Evolutionary conservation across 2,113 vertebrate species (phyloP).

Genomic region (Hippocampus comes): DNA sequence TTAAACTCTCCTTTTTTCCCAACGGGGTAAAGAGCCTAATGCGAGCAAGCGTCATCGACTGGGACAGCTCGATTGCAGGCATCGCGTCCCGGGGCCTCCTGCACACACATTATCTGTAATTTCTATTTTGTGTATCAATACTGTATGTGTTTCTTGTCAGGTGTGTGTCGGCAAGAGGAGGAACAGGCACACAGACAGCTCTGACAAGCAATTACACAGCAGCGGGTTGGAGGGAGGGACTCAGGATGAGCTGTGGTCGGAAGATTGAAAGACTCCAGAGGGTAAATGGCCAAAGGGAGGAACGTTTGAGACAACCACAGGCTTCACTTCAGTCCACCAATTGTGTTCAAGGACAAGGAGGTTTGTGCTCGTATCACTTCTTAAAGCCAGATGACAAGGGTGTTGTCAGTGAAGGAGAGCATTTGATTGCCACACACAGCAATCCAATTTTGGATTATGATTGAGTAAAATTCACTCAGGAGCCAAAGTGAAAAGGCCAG

Average conservation of each 20-base stretch:
- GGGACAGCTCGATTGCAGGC: background rate
- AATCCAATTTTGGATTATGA: background rate
- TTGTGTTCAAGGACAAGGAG: background rate
- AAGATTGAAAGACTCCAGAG: conserved; percentile 31
- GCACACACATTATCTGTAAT: conserved; percentile 57
- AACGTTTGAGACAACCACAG: conserved; percentile 11
- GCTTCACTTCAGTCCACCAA: conserved; percentile 5
- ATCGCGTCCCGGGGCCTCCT: conserved; percentile 4
- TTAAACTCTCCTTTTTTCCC: conserved; percentile 11
- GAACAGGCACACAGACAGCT: conserved; percentile 53
- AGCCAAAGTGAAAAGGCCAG: background rate
- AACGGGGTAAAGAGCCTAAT: conserved; percentile 23
- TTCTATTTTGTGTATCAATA: conserved; percentile 67
- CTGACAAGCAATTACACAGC: conserved; percentile 70
- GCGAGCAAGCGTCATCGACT: conserved; percentile 37
- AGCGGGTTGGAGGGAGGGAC: conserved; percentile 41
- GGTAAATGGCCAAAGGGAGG: conserved; percentile 24
- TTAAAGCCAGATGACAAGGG: background rate
- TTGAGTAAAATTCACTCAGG: background rate
- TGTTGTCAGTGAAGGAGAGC: background rate
- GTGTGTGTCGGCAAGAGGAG: conserved; percentile 35
- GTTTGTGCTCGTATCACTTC: background rate
- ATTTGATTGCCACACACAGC: background rate
- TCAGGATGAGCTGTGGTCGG: conserved; percentile 39
- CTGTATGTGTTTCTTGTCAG: conserved; percentile 64